Evolutionary conservation across 2,888 invertebrate species (phyloP).

Genomic region (Eustalomyia histrio): DNA sequence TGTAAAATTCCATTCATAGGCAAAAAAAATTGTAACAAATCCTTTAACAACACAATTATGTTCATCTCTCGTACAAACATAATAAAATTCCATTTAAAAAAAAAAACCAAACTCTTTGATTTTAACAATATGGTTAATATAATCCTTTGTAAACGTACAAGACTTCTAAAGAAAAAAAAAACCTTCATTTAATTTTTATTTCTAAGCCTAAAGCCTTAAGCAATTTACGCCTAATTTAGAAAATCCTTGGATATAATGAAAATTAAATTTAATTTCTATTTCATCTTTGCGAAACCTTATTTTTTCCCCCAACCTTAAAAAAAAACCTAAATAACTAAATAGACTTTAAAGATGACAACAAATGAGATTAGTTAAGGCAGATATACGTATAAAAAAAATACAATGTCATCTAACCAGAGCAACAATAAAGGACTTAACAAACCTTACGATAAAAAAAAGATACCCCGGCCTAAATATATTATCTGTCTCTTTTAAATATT

Average conservation of each 20-base stretch:
- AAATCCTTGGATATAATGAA: slow-evolving; percentile 32
- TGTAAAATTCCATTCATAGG: too few relatives aligned
- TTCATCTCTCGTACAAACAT: too few relatives aligned
- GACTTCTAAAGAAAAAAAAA: neutral
- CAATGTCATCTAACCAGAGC: slow-evolving; percentile 7
- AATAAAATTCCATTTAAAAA: neutral
- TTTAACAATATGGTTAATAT: slow-evolving; percentile 5
- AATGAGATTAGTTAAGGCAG: slow-evolving; percentile 32
- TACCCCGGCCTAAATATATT: neutral
- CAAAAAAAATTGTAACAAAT: too few relatives aligned
- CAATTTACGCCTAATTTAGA: slow-evolving; percentile 40
- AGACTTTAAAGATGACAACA: slow-evolving; percentile 36
- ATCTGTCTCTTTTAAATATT: slow-evolving; percentile 43
- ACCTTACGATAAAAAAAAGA: slow-evolving; percentile 24
- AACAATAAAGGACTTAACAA: slow-evolving; percentile 4
- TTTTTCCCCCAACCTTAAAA: slow-evolving; percentile 3
- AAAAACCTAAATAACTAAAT: slow-evolving; percentile 11
- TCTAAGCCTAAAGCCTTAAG: neutral
- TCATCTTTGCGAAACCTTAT: neutral
- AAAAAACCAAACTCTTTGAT: neutral
- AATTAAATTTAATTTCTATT: slow-evolving; percentile 38
- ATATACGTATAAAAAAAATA: neutral
- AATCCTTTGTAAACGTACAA: neutral
- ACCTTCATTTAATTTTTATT: neutral
- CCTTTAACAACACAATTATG: too few relatives aligned